Conservation (phyloP, 2,888 invertebrate species). For the Agonopterix arenella region DNA sequence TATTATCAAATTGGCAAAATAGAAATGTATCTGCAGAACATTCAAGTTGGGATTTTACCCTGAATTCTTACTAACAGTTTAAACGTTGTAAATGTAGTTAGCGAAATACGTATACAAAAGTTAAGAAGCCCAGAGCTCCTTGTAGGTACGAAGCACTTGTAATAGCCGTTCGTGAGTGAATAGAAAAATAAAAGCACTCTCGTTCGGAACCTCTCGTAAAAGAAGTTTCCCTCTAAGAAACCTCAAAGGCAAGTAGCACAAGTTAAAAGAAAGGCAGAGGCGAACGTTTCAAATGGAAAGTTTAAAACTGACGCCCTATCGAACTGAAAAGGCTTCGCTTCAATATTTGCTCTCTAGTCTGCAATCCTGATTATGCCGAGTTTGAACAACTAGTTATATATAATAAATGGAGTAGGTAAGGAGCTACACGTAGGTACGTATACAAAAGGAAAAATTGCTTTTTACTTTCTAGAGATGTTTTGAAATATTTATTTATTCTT, state of each 20-base stretch:
- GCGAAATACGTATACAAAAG: too few relatives aligned
- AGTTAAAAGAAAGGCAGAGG: slow-evolving; percentile 56
- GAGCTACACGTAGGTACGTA: too few relatives aligned
- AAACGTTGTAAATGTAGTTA: too few relatives aligned
- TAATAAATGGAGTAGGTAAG: slow-evolving; percentile 6
- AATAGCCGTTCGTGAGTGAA: slow-evolving; percentile 19
- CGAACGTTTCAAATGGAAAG: slow-evolving; percentile 52
- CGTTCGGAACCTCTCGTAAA: slow-evolving; percentile 36
- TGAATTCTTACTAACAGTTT: too few relatives aligned
- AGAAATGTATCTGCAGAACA: too few relatives aligned
- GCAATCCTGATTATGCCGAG: slow-evolving; percentile 31
- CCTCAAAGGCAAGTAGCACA: slow-evolving; percentile 55
- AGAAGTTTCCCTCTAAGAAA: slow-evolving; percentile 52
- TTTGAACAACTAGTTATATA: slow-evolving; percentile 23
- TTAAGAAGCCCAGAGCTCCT: too few relatives aligned
- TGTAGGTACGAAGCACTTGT: too few relatives aligned
- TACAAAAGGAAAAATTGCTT: too few relatives aligned
- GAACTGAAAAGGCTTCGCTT: slow-evolving; percentile 41
- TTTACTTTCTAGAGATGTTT: too few relatives aligned
- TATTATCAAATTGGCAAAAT: too few relatives aligned
- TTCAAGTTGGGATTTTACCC: too few relatives aligned
- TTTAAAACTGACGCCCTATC: slow-evolving; percentile 42
- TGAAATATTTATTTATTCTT: too few relatives aligned
- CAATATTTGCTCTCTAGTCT: slow-evolving; percentile 28
- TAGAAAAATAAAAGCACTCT: slow-evolving; percentile 38